Evolutionary conservation across 2,888 invertebrate species (phyloP).

Genomic region (Dryococelus australis): DNA sequence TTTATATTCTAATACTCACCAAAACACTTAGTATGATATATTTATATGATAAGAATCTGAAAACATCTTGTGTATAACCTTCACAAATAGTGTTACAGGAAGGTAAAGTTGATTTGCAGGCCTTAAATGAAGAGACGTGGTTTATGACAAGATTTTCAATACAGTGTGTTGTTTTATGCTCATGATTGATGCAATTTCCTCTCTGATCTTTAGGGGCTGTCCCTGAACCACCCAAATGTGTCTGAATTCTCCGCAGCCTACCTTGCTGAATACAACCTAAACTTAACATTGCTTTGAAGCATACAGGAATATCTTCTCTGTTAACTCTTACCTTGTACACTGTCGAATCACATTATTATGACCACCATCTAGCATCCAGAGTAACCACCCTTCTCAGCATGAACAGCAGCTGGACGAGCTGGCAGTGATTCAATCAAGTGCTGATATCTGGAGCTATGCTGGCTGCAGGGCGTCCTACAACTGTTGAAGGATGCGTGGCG

Average conservation of each 20-base stretch:
- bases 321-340: constrained; percentile 17
- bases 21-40: not conserved
- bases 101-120: not conserved
- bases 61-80: constrained; percentile 21
- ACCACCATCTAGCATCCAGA: no score
- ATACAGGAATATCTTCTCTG: constrained; percentile 1
- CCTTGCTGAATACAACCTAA: constrained; percentile 20
- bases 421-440: no score
- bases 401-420: no score
- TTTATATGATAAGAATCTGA: not conserved
- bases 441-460: no score
- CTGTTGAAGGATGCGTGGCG: no score
- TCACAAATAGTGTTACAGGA: not conserved
- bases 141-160: constrained; percentile 19
- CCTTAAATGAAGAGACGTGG: not conserved
- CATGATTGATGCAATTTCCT: constrained; percentile 11
- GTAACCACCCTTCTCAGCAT: no score
- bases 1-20: not conserved
- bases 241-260: constrained; percentile 4
- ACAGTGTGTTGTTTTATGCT: constrained; percentile 21
- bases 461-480: no score
- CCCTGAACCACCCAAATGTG: not conserved
- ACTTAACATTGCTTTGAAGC: constrained; percentile 30
- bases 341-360: no score
- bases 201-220: constrained; percentile 27